Conservation (phyloP, 2,888 invertebrate species). For the Leistus spinibarbis region DNA sequence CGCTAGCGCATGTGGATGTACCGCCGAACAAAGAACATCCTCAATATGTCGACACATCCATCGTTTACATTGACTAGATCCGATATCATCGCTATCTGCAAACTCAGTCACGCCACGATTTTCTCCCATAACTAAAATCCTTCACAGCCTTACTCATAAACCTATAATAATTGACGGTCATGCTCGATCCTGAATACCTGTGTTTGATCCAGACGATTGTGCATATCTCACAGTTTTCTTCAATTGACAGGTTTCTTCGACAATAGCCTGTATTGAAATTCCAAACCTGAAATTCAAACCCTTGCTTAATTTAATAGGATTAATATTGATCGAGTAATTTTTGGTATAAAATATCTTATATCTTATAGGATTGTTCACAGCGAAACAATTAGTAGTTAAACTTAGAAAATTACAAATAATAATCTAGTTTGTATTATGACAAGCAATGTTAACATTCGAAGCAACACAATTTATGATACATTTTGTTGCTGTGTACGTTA, state of each 20-base stretch:
- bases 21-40: constrained; percentile 75
- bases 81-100: constrained; percentile 62
- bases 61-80: constrained; percentile 61
- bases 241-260: constrained; percentile 69
- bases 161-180: neutral
- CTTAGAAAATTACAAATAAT: neutral
- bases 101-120: constrained; percentile 75
- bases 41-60: constrained; percentile 78
- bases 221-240: constrained; percentile 65
- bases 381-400: too few relatives aligned
- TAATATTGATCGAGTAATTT: neutral
- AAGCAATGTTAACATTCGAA: too few relatives aligned
- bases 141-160: constrained; percentile 42
- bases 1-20: constrained; percentile 68
- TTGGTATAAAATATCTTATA: neutral
- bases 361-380: too few relatives aligned
- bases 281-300: constrained; percentile 67
- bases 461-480: too few relatives aligned
- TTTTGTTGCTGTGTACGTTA: too few relatives aligned
- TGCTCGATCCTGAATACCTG: constrained; percentile 52
- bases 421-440: too few relatives aligned
- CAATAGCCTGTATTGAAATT: constrained; percentile 82
- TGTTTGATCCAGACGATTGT: constrained; percentile 65
- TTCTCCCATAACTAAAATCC: constrained; percentile 82
- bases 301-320: too few relatives aligned